Evolutionary conservation across 92 coral and sea anemone genomes (phyloP), one percentile per base, ranked within the genome.

Genomic region (Porites evermanni): DNA sequence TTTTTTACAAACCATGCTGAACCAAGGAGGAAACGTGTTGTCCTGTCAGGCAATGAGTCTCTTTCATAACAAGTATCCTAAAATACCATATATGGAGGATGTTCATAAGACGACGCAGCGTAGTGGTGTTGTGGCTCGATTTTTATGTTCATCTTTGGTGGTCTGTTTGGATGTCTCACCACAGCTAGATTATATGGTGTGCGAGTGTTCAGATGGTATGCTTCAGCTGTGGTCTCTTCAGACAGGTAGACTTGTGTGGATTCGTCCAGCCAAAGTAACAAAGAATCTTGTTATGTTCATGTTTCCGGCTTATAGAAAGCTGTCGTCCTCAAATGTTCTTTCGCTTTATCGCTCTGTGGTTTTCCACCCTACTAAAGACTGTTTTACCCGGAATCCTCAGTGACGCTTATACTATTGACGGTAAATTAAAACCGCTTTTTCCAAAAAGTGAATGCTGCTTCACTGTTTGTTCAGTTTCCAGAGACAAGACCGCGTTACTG

Each of bases 381-480:
- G 72, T 88, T 12, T 75, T 88, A 38, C 87, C 87, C 4, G 87
- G 91, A 20, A 65, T 66, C 17, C 87, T 88, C 6, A 83, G 84
- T 68, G 63, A 73, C 13, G 82, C 61, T n/a, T 77, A 71, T 12
- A 52, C 69, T 52, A 13, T 65, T 12, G 52, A 88, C 1, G 87
- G 91, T 52, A 64, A 66, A 0, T 47, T 81, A 29, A 54, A 16
- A 54, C 19, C 87, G 53, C 78, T 77, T 54, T 79, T 64, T 32
- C 69, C 70, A 13, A 64, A 63, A 80, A 81, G 51, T 12, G 52
- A 61, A 5, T 74, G 82, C 63, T 54, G 51, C 20, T 88, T 80
- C 67, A 24, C 54, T 18, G 73, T 60, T 17, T 81, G 87, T 63
- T 81, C 86, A 16, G 24, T 88, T 65, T 81, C 91, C 9, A 54